Percentiles rank a stretch among this genome's conserved stretches.
These are phyloP conservation scores for Ceriagrion tenellum DNA, from an alignment of 2,888 invertebrate genomes.

Conservation along the genomic window DNA sequence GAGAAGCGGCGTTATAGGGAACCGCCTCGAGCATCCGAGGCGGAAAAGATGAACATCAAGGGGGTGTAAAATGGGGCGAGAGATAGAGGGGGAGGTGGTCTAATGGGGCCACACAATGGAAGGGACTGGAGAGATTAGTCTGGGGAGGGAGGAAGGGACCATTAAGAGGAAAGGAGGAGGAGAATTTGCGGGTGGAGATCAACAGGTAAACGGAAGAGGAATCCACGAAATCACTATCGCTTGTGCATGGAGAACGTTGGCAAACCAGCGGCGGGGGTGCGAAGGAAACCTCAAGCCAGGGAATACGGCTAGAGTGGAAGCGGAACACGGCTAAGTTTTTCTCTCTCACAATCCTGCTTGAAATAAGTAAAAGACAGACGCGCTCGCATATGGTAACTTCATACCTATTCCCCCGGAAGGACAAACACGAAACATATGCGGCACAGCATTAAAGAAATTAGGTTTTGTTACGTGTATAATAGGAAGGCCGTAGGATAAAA, in stretches of 20 bases:
- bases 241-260: not conserved
- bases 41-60: not conserved
- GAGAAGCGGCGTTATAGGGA: not conserved
- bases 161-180: not conserved
- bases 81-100: not conserved
- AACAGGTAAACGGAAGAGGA: conserved; percentile 15
- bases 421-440: too few species aligned
- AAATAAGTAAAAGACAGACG: not conserved
- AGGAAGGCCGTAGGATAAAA: too few species aligned
- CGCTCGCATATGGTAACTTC: not conserved
- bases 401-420: not conserved
- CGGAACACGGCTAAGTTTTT: not conserved
- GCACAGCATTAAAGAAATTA: too few species aligned
- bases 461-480: too few species aligned
- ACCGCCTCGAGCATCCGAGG: not conserved
- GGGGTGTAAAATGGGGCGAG: not conserved
- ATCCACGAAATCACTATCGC: conserved; percentile 7
- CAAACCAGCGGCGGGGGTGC: not conserved
- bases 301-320: not conserved
- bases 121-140: conserved; percentile 7
- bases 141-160: not conserved
- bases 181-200: not conserved
- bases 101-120: conserved; percentile 4
- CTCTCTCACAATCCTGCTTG: not conserved
- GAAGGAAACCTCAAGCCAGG: not conserved